A percentile compares a stretch with the other conserved stretches of the same genome.
Evolutionary conservation across 2,113 vertebrate species (phyloP).

Genomic region (Pandion haliaetus): DNA sequence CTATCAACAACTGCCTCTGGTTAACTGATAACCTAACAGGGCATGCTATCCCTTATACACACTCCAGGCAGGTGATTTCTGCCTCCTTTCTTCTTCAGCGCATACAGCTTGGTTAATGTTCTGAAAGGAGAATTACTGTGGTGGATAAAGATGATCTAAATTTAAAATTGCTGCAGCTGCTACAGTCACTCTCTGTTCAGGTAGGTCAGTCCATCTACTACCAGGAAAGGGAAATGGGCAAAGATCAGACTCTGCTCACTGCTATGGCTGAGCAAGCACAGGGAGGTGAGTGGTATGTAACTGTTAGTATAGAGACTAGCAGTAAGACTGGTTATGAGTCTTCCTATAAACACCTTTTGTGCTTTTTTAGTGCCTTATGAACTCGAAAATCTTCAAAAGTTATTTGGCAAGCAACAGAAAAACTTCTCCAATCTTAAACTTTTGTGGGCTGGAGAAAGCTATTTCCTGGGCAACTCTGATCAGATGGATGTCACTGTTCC

Average conservation of each 20-base stretch:
- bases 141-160: not conserved
- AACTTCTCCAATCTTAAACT: not conserved
- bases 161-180: not conserved
- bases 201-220: not conserved
- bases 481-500: not conserved
- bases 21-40: not conserved
- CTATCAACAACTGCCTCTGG: not conserved
- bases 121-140: not conserved
- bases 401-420: not conserved
- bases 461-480: not conserved
- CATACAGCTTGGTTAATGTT: not conserved
- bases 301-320: not conserved
- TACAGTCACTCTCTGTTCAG: not conserved
- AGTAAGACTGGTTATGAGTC: not conserved
- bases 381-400: not conserved
- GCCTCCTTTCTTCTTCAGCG: not conserved
- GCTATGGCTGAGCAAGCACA: not conserved
- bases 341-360: not conserved
- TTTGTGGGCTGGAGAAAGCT: not conserved
- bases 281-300: not conserved
- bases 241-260: not conserved
- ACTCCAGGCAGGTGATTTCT: not conserved
- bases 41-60: not conserved
- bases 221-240: not conserved
- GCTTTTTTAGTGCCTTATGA: not conserved